A percentile compares a stretch with the other conserved stretches of the same genome.
phyloP scores from a whole-genome alignment of 2,797 vertebrate genomes.

The Pseudopleuronectes americanus region DNA sequence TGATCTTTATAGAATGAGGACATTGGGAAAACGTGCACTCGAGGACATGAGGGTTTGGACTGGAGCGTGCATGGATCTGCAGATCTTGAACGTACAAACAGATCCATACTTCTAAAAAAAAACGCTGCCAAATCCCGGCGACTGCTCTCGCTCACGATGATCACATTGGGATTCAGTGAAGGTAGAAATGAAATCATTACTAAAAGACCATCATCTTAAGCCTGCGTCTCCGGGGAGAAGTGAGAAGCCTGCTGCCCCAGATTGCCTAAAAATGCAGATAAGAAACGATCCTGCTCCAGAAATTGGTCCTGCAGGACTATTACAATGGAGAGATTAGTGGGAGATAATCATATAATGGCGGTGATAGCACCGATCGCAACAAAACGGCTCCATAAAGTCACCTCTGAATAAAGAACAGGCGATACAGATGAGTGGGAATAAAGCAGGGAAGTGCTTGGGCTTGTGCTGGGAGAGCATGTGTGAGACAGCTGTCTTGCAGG shows the following conservation, averaged over 20 bases:
- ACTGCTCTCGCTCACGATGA: slow-evolving; percentile 39
- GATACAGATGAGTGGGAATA: slow-evolving; percentile 52
- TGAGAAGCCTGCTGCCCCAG: slow-evolving; percentile 65
- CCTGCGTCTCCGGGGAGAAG: slow-evolving; percentile 68
- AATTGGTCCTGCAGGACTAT: slow-evolving; percentile 76
- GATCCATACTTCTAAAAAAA: slow-evolving; percentile 15
- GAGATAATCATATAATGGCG: slow-evolving; percentile 74
- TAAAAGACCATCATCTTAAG: slow-evolving; percentile 74
- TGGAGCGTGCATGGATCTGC: neutral
- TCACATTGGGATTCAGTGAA: slow-evolving; percentile 65
- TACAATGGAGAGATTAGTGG: slow-evolving; percentile 67
- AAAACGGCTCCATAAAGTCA: slow-evolving; percentile 70
- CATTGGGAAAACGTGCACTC: neutral
- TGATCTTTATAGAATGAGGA: slow-evolving; percentile 25
- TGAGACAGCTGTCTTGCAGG: slow-evolving; percentile 21
- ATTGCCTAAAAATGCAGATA: slow-evolving; percentile 78
- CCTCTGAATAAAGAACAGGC: slow-evolving; percentile 65
- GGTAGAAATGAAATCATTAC: slow-evolving; percentile 74
- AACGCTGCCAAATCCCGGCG: neutral
- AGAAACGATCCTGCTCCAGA: slow-evolving; percentile 67
- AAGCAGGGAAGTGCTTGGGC: slow-evolving; percentile 34
- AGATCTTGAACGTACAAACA: neutral
- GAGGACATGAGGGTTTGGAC: too few species aligned
- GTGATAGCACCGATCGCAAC: slow-evolving; percentile 63
- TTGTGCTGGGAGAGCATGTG: slow-evolving; percentile 28